Conservation (phyloP, 2,113 vertebrate species). For the Mixornis gularis region DNA sequence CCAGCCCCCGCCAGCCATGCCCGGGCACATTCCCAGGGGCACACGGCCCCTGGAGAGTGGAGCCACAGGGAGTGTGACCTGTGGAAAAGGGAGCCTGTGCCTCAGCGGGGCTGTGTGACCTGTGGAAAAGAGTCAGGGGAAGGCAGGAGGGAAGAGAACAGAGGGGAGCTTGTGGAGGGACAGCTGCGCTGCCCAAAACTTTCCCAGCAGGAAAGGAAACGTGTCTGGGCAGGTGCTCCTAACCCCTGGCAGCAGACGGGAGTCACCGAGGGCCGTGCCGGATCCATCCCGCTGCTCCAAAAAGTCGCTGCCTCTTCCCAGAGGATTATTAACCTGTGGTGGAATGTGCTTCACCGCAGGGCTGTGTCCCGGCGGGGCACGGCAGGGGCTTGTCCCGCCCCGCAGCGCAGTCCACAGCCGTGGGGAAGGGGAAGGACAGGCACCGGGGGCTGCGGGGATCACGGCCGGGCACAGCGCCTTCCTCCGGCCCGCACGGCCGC, state of each 20-base stretch:
- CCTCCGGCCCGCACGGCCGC: background rate
- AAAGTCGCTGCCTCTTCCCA: background rate
- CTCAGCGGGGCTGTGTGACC: background rate
- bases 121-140: background rate
- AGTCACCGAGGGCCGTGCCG: background rate
- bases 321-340: too few species aligned
- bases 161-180: background rate
- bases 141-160: background rate
- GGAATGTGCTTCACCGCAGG: fast-evolving
- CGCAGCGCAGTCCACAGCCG: background rate
- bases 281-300: background rate
- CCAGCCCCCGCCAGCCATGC: fast-evolving
- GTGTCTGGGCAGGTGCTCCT: background rate
- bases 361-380: background rate
- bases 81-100: too few species aligned
- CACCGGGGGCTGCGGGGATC: background rate
- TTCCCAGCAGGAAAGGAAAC: background rate
- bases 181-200: background rate
- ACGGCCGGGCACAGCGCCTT: too few species aligned
- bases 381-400: background rate
- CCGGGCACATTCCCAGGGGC: background rate
- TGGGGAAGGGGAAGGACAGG: background rate
- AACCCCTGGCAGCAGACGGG: background rate
- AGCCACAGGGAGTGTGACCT: background rate
- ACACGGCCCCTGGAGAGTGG: fast-evolving